Base-by-base conservation (phyloP, 2,888 invertebrate genomes). In the Brachyopa scutellaris region DNA sequence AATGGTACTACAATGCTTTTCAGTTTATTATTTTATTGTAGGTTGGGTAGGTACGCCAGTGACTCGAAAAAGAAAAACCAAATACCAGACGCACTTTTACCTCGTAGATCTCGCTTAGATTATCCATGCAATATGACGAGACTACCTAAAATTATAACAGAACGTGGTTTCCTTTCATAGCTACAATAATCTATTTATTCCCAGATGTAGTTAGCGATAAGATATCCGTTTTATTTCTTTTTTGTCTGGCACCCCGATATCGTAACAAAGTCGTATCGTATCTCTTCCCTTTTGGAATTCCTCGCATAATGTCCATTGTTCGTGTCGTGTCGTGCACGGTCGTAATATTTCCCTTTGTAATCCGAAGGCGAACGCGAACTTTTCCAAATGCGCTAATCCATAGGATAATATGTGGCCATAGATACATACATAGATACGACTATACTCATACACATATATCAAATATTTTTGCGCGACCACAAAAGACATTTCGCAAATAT, bases 311-410 rank as follows among this genome's bases (percentile, higher is more conserved):
- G 40, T 26, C 61, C 76, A 69, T 74, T 76, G 76, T 80, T 59
- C 11, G n/a, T n/a, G n/a, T n/a, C n/a, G n/a, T n/a, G n/a, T 23
- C 79, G 13, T 38, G 9, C 23, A 15, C 31, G 38, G 59, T 36
- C 59, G 45, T 40, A 61, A 47, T 53, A 55, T 47, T 13, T 72
- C 17, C 69, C 23, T 61, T 53, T 77, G 53, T 64, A 51, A 67
- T 53, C 26, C 26, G 26, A 26, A 26, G n/a, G 33, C 80, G 26
- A 61, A 40, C 67, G 74, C 74, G 55, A 69, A 62, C 40, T 57
- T 45, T 59, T 51, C 40, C 36, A 36, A 69, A 74, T 62, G 66
- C 79, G 74, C 69, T 64, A 76, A 80, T 82, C 82, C 82, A 26
- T 23, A 21, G 66, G 59, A 77, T 72, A 66, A 64, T 42, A 66